These are phyloP conservation scores for Enteromius anoplus DNA, from an alignment of 2,797 vertebrate species.

Conservation along the genomic window DNA sequence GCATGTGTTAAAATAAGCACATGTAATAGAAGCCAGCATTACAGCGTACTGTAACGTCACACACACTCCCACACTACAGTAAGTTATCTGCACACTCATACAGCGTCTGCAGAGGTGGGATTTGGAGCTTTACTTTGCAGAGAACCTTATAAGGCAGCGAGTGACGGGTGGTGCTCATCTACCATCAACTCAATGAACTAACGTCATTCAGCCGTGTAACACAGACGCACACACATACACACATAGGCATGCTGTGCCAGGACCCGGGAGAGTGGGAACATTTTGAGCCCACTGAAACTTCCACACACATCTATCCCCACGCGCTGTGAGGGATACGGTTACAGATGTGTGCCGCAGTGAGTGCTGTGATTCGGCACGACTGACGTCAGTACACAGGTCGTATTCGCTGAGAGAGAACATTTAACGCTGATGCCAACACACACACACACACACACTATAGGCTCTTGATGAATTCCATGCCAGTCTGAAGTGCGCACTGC, in stretches of 20 bases:
- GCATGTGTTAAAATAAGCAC: slow-evolving; percentile 7
- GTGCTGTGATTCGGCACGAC: slow-evolving; percentile 50
- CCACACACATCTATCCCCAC: slow-evolving; percentile 27
- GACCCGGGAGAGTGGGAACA: slow-evolving; percentile 49
- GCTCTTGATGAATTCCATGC: slow-evolving; percentile 32
- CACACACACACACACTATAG: neutral
- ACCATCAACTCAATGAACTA: slow-evolving; percentile 54
- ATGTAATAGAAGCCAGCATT: slow-evolving; percentile 15
- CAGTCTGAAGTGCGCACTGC: slow-evolving; percentile 11
- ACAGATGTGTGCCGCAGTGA: slow-evolving; percentile 59
- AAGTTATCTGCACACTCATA: slow-evolving; percentile 42
- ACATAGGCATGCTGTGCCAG: slow-evolving; percentile 35
- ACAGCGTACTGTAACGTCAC: neutral
- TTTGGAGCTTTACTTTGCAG: slow-evolving; percentile 33
- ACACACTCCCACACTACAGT: slow-evolving; percentile 17
- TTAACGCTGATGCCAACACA: slow-evolving; percentile 30
- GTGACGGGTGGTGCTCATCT: slow-evolving; percentile 53
- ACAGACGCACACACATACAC: slow-evolving; percentile 25
- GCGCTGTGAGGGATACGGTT: slow-evolving; percentile 54
- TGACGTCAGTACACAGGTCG: slow-evolving; percentile 64
- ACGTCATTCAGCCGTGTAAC: slow-evolving; percentile 50
- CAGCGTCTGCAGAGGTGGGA: slow-evolving; percentile 21
- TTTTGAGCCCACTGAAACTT: slow-evolving; percentile 57
- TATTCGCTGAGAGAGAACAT: slow-evolving; percentile 57
- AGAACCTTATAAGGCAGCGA: slow-evolving; percentile 58